phyloP scores from a whole-genome alignment of 2,113 vertebrate genomes.

The Blennius ocellaris region DNA sequence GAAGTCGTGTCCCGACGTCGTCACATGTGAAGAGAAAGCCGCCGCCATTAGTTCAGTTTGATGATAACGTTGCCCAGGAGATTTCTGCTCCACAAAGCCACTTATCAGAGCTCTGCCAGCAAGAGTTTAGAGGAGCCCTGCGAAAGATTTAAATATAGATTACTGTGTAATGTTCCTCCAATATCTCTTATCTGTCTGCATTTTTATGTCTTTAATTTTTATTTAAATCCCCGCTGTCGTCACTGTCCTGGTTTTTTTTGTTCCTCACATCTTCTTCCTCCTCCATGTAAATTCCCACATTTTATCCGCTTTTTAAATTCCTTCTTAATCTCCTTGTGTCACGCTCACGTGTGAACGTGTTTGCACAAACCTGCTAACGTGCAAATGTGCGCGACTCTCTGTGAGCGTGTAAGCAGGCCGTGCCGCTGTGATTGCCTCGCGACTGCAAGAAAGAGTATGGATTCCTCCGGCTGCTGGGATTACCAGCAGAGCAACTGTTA shows the following conservation, averaged over 20 bases:
- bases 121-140: conserved; percentile 62
- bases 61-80: conserved; percentile 64
- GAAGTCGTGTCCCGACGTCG: conserved; percentile 37
- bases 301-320: conserved; percentile 53
- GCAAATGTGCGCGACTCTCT: conserved; percentile 51
- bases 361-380: conserved; percentile 59
- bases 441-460: conserved; percentile 74
- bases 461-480: conserved; percentile 76
- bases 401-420: conserved; percentile 65
- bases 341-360: conserved; percentile 32
- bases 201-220: conserved; percentile 47
- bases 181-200: conserved; percentile 35
- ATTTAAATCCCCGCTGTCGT: conserved; percentile 21
- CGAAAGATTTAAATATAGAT: conserved; percentile 72
- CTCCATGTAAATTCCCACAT: conserved; percentile 40
- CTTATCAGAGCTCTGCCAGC: conserved; percentile 72
- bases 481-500: conserved; percentile 80
- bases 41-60: conserved; percentile 68
- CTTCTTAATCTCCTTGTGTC: conserved; percentile 53
- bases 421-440: conserved; percentile 77
- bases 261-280: conserved; percentile 36
- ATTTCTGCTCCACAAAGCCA: conserved; percentile 68
- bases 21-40: conserved; percentile 50
- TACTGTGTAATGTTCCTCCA: conserved; percentile 37
- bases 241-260: conserved; percentile 29